A percentile compares a stretch with the other conserved stretches of the same genome.
Evolutionary conservation across 2,888 invertebrate species (phyloP).

Genomic region (Stramonita haemastoma): DNA sequence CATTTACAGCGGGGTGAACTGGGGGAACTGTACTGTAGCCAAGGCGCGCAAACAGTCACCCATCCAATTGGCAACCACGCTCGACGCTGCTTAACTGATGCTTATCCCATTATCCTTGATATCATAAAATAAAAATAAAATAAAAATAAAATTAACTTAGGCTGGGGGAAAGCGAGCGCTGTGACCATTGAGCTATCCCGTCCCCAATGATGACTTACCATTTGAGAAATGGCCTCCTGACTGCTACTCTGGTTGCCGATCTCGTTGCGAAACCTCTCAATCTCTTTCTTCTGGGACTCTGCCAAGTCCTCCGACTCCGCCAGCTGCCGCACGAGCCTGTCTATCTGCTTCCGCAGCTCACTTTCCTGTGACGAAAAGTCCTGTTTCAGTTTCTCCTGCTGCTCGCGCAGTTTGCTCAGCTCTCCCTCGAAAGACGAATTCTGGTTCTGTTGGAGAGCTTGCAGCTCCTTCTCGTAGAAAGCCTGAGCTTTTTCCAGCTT

Average conservation of each 20-base stretch:
- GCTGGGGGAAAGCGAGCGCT: no score
- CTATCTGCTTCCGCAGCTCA: constrained; percentile 67
- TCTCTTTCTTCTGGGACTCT: constrained; percentile 59
- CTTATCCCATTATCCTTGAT: no score
- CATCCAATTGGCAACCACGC: no score
- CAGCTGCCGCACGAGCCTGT: constrained; percentile 69
- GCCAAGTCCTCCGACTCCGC: constrained; percentile 69
- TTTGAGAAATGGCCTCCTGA: constrained; percentile 28
- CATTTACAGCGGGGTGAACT: no score
- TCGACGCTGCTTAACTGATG: no score
- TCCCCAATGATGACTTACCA: constrained; percentile 9
- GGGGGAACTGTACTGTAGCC: no score
- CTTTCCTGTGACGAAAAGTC: constrained; percentile 66
- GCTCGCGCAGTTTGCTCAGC: constrained; percentile 58
- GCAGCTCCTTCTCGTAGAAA: constrained; percentile 75
- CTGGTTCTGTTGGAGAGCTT: constrained; percentile 64
- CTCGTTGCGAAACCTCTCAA: constrained; percentile 19
- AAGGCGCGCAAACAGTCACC: no score
- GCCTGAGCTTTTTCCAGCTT: constrained; percentile 74
- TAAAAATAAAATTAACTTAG: no score
- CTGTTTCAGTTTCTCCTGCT: constrained; percentile 70
- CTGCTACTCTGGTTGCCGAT: constrained; percentile 40
- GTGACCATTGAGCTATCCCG: no score
- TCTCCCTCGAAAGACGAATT: constrained; percentile 61
- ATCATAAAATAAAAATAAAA: no score